Evolutionary conservation across 2,888 invertebrate species (phyloP), one percentile per base, ranked within the genome.

Genomic region (Tigriopus californicus): DNA sequence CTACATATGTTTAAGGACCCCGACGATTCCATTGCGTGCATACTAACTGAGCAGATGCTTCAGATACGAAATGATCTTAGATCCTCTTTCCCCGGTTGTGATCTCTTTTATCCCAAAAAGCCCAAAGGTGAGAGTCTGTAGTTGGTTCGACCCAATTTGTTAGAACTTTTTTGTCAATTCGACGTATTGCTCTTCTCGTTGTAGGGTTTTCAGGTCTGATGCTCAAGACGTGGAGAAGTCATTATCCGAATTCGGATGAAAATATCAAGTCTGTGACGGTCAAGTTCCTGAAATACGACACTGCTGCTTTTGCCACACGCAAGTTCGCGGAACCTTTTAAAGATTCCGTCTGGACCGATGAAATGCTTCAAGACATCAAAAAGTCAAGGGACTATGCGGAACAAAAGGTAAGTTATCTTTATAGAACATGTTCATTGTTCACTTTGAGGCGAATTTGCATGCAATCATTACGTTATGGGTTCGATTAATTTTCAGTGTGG

Each of bases 1-100:
- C 24, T 46, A n/a, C 56, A 56, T 46, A 13, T 56, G 24, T 56
- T 56, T 20, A n/a, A 20, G 22, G 56, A 56, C 15, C 12, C n/a
- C 12, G 25, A 41, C 13, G 41, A 22, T 33, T 22, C 20, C n/a
- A 12, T 46, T 8, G 46, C n/a, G n/a, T 56, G 56, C 25, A 22
- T 5, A 44, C 22, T 42, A 12, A 56, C 56, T 2, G 56, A 56
- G 11, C 42, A 56, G 15, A 20, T 56, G n/a, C 5, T 56, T 8
- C 18, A 42, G 13, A 56, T 56, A 10, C 42, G 56, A 18, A 25
- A 56, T 1, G 18, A 10, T n/a, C 33, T 56, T 20, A 44, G 20
- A 46, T 11, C 18, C 15, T n/a, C 44, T 8, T 46, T 24, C 33
- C 56, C 20, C 18, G 44, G 44, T 46, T 56, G 56, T 56, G 56